Evolutionary conservation across 2,797 vertebrate species (phyloP).

Genomic region (Myotis pilosus): DNA sequence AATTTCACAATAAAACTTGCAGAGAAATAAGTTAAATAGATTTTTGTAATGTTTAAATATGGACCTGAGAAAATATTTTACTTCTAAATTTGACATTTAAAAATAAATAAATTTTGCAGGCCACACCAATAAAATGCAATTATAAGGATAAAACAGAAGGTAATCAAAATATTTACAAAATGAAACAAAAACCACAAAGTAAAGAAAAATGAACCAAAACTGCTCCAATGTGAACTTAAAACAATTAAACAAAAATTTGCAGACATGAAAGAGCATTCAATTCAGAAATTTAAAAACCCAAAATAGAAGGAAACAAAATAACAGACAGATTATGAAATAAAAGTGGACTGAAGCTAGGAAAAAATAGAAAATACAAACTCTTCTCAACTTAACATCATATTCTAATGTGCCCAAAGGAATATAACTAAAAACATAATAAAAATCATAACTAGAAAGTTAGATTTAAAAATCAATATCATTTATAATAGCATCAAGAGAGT

Average conservation of each 20-base stretch:
- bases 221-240: neutral
- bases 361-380: neutral
- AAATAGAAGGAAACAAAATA: neutral
- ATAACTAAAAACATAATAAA: constrained; percentile 2
- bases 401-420: neutral
- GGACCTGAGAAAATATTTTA: constrained; percentile 5
- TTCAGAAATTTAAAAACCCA: neutral
- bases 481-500: neutral
- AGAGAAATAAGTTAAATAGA: neutral
- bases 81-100: constrained; percentile 45
- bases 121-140: neutral
- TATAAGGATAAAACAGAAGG: neutral
- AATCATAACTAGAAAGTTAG: neutral
- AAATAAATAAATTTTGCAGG: neutral
- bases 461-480: neutral
- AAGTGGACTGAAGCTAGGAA: neutral
- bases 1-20: constrained; percentile 6
- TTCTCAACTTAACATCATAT: neutral
- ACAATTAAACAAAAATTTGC: neutral
- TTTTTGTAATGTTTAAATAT: constrained; percentile 28
- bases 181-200: neutral
- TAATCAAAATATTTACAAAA: neutral
- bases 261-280: neutral
- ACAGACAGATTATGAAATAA: neutral
- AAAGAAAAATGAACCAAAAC: neutral